Percentiles rank a stretch among this genome's conserved stretches.
Conservation (phyloP, 2,888 invertebrate genomes). For the Suillia variegata region DNA sequence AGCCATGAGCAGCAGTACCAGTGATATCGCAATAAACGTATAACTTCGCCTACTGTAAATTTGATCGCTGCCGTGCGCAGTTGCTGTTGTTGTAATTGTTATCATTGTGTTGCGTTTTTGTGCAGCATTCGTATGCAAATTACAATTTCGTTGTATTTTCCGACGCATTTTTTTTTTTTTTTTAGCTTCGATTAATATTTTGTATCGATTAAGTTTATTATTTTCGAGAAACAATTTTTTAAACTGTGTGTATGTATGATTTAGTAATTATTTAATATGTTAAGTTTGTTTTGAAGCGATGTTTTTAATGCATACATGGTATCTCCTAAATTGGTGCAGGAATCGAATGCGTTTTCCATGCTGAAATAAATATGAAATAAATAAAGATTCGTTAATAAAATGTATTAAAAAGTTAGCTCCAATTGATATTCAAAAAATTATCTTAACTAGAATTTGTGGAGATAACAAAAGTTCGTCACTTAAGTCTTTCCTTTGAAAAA, state of each 20-base stretch:
- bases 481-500: no score
- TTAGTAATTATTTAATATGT: no score
- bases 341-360: slow-evolving; percentile 12
- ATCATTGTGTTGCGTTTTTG: not conserved
- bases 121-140: not conserved
- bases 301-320: slow-evolving; percentile 19
- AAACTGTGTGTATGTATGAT: slow-evolving; percentile 10
- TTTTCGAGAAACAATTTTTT: not conserved
- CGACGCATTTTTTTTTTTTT: slow-evolving; percentile 20
- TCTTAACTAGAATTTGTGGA: no score
- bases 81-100: slow-evolving; percentile 6
- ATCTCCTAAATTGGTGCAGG: slow-evolving; percentile 14
- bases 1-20: slow-evolving; percentile 13
- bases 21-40: no score
- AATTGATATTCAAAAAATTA: no score
- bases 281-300: no score
- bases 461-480: no score
- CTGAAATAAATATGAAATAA: no score
- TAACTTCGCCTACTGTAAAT: no score
- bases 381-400: no score
- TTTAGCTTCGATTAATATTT: not conserved
- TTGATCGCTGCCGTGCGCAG: slow-evolving; percentile 15
- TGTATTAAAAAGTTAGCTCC: no score
- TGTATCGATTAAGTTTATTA: slow-evolving; percentile 6
- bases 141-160: slow-evolving; percentile 25